Evolutionary conservation across 2,888 invertebrate species (phyloP), one percentile per base, ranked within the genome.

Genomic region (Acleris laterana): DNA sequence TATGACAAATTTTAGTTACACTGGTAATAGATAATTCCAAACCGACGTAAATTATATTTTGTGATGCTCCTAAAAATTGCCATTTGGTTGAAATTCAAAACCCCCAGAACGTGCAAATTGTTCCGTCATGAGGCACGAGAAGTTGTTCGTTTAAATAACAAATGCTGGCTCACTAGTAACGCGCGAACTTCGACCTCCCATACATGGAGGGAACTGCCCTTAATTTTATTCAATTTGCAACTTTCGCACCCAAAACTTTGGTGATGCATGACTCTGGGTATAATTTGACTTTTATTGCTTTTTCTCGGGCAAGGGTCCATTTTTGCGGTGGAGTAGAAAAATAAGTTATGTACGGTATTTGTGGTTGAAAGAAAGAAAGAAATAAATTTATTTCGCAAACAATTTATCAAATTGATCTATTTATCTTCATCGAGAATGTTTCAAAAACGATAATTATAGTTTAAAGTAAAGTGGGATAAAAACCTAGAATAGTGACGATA

Each of bases 201-300:
- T 52, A 66, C 55, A 52, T 57, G 58, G 61, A 53, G 62, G 74
- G 80, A 79, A 74, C 78, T 79, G 81, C 77, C 87, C 88, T 86
- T 87, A 88, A 90, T 90, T 90, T 89, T 85, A 90, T 91, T 90
- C 89, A 89, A 90, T 91, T 90, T 89, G 88, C 81, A 87, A 88
- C 87, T 89, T 85, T 81, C 80, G 80, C 81, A 85, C 90, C 90
- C 90, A 81, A 90, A 90, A 91, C 88, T 90, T 90, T 84, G 77
- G 82, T 90, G 88, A 90, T 87, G 88, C 85, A 90, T 88, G 88
- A 89, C 83, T 89, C 83, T 78, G 84, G 83, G 87, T 84, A 85
- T 90, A 90, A 90, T 90, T 89, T 84, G 87, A 87, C 84, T 90
- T 90, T 90, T 89, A 90, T 90, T 88, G 85, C 88, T 87, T 87